These are phyloP conservation scores for Atherix ibis DNA, from an alignment of 2,888 invertebrate species.

Conservation along the genomic window DNA sequence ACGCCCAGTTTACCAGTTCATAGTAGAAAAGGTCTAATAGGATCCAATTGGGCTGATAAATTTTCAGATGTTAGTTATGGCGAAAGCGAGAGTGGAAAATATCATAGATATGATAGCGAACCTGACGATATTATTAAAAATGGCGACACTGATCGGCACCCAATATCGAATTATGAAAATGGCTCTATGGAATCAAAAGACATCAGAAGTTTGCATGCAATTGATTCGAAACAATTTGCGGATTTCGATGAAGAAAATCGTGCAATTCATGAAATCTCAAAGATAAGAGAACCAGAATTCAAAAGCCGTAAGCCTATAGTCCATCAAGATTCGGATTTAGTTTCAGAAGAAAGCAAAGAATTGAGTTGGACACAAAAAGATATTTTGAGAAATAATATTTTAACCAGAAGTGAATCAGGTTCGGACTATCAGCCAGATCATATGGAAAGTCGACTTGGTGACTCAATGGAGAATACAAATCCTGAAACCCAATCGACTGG, in stretches of 20 bases:
- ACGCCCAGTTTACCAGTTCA: slow-evolving; percentile 42
- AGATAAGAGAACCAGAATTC: slow-evolving; percentile 28
- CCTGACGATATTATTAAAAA: slow-evolving; percentile 26
- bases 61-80: slow-evolving; percentile 33
- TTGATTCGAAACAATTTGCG: slow-evolving; percentile 41
- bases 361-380: slow-evolving; percentile 32
- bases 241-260: slow-evolving; percentile 40
- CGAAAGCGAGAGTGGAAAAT: slow-evolving; percentile 34
- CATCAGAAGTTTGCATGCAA: slow-evolving; percentile 26
- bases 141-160: slow-evolving; percentile 31
- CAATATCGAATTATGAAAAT: slow-evolving; percentile 26
- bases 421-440: slow-evolving; percentile 21
- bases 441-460: slow-evolving; percentile 15
- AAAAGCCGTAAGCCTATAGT: slow-evolving; percentile 27
- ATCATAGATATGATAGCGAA: slow-evolving; percentile 29
- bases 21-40: slow-evolving; percentile 34
- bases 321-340: slow-evolving; percentile 31
- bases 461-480: slow-evolving; percentile 23
- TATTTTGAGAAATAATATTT: slow-evolving; percentile 26
- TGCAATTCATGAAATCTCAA: slow-evolving; percentile 35
- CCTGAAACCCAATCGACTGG: slow-evolving; percentile 43
- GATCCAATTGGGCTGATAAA: slow-evolving; percentile 37
- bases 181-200: slow-evolving; percentile 29
- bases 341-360: slow-evolving; percentile 31
- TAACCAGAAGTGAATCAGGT: slow-evolving; percentile 27